Conservation (phyloP, 2,888 invertebrate species). For the Cataglyphis cursor region DNA sequence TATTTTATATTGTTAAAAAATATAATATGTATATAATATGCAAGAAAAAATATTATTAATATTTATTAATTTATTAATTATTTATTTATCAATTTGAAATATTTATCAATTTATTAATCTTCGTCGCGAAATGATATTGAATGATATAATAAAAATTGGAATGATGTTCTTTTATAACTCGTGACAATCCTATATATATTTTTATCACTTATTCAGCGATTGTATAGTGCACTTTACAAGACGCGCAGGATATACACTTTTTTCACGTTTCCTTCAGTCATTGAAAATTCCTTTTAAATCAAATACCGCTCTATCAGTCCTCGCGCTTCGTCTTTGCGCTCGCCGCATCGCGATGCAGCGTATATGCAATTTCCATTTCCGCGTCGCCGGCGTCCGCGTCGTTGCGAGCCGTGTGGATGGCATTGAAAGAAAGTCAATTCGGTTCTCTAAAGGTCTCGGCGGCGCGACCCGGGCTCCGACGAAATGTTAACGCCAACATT, state of each 20-base stretch:
- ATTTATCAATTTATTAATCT: slow-evolving; percentile 35
- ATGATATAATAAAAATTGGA: not conserved
- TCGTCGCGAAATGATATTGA: not conserved
- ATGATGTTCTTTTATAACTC: slow-evolving; percentile 22
- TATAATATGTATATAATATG: not conserved
- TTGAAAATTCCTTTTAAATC: slow-evolving; percentile 14
- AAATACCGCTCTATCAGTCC: not conserved
- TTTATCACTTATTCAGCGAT: slow-evolving; percentile 8
- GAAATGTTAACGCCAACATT: slow-evolving; percentile 61
- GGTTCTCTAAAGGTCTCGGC: slow-evolving; percentile 51
- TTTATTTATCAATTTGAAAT: not conserved
- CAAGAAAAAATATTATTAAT: not conserved
- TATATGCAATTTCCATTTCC: slow-evolving; percentile 53
- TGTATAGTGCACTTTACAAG: not conserved
- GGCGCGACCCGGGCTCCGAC: slow-evolving; percentile 49
- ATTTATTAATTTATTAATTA: not conserved
- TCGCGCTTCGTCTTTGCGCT: not conserved
- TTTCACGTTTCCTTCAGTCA: slow-evolving; percentile 25
- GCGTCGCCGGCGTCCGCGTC: slow-evolving; percentile 12
- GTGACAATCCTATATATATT: not conserved
- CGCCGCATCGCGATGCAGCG: slow-evolving; percentile 28
- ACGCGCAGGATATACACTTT: not conserved
- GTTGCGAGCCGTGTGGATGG: slow-evolving; percentile 28
- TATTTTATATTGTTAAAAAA: slow-evolving; percentile 10
- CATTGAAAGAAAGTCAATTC: slow-evolving; percentile 53